Evolutionary conservation across 2,888 invertebrate genomes (phyloP).

Genomic region (Rhagonycha fulva): DNA sequence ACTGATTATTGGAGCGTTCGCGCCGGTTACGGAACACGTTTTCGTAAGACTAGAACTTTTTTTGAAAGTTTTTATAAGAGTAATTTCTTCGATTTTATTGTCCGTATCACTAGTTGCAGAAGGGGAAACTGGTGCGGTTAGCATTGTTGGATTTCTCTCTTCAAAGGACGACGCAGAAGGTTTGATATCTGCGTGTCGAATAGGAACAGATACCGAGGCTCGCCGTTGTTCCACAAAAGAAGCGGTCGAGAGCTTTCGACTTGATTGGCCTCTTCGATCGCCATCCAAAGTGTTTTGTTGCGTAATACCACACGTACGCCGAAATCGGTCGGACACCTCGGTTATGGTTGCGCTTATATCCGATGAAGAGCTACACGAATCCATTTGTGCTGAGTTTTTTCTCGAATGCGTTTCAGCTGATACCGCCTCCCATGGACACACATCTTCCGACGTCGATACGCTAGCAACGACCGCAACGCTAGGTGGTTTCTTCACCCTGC

Average conservation of each 20-base stretch:
- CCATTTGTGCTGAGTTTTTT: constrained; percentile 69
- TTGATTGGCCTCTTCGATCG: constrained; percentile 47
- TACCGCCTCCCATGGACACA: constrained; percentile 62
- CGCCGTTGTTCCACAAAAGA: constrained; percentile 48
- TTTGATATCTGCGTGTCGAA: constrained; percentile 43
- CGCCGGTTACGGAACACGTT: constrained; percentile 52
- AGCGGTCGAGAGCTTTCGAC: constrained; percentile 50
- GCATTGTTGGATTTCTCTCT: constrained; percentile 46
- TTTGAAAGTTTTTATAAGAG: constrained; percentile 50
- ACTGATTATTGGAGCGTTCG: constrained; percentile 66
- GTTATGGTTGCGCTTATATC: constrained; percentile 67
- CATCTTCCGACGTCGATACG: constrained; percentile 59
- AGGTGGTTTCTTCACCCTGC: constrained; percentile 54
- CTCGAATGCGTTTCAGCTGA: constrained; percentile 54
- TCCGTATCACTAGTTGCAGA: constrained; percentile 48
- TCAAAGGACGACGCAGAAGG: constrained; percentile 57
- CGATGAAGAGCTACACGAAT: constrained; percentile 76
- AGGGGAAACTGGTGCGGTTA: constrained; percentile 24
- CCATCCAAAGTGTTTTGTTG: constrained; percentile 73
- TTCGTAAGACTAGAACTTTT: constrained; percentile 53
- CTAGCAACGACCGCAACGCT: constrained; percentile 51
- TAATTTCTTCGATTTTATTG: constrained; percentile 45
- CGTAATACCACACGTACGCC: constrained; percentile 65
- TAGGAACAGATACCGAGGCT: constrained; percentile 54
- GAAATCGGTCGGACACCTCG: constrained; percentile 63